Percentiles rank a stretch among this genome's conserved stretches.
Evolutionary conservation across 2,888 invertebrate genomes (phyloP).

Genomic region (Glyphotaelius pellucidus): DNA sequence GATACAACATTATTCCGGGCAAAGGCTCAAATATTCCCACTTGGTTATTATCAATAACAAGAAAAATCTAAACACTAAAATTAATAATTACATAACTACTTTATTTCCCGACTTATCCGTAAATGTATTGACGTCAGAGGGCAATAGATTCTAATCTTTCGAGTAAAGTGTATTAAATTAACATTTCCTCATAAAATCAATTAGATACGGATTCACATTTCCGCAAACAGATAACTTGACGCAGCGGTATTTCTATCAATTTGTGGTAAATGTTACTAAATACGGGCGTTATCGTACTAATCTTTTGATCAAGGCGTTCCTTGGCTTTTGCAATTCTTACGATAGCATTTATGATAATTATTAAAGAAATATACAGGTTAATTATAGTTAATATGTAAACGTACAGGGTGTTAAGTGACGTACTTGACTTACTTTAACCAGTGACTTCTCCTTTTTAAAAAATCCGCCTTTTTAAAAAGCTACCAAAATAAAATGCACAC

Average conservation of each 20-base stretch:
- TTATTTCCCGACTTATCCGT: background rate
- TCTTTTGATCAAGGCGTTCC: background rate
- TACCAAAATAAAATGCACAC: no score
- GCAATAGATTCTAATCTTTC: background rate
- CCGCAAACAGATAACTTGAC: background rate
- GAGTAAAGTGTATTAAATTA: background rate
- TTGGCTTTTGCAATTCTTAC: background rate
- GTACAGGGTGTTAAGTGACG: no score
- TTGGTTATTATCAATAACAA: no score
- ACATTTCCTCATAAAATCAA: background rate
- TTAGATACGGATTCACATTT: background rate
- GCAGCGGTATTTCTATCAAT: background rate
- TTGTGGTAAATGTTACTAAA: background rate
- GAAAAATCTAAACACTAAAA: no score
- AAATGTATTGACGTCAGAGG: background rate
- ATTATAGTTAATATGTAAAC: no score
- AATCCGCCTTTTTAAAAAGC: no score
- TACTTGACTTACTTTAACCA: no score
- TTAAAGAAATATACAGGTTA: no score
- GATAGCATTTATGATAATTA: no score
- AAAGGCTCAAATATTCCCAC: no score
- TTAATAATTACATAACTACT: background rate
- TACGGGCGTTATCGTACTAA: background rate
- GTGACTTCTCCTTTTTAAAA: no score
- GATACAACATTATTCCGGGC: no score